Percentiles rank a stretch among this genome's conserved stretches.
These are phyloP conservation scores for Gymnocypris eckloni DNA, from an alignment of 2,797 vertebrate genomes.

Conservation along the genomic window DNA sequence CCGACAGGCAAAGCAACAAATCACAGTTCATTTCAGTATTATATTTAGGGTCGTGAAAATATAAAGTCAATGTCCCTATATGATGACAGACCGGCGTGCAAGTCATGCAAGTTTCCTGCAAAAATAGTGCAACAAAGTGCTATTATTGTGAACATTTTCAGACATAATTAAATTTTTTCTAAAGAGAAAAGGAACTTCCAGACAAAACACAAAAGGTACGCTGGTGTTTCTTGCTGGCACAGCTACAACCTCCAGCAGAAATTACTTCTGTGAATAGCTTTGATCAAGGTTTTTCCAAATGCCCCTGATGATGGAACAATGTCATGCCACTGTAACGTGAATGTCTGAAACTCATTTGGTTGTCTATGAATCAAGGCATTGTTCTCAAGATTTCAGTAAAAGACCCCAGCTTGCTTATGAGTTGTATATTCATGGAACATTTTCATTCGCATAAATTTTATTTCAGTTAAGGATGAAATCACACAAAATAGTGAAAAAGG, in stretches of 20 bases:
- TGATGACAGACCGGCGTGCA: background rate
- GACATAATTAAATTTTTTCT: background rate
- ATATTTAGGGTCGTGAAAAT: background rate
- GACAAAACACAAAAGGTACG: conserved; percentile 64
- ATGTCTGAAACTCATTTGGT: conserved; percentile 21
- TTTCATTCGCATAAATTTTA: background rate
- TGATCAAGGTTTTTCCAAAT: conserved; percentile 74
- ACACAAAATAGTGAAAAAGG: background rate
- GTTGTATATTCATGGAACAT: background rate
- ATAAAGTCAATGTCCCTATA: background rate
- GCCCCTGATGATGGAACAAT: conserved; percentile 71
- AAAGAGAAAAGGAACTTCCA: background rate
- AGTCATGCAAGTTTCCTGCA: background rate
- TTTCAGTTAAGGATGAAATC: conserved; percentile 4
- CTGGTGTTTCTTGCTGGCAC: conserved; percentile 68
- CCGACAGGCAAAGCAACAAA: background rate
- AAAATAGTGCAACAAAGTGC: background rate
- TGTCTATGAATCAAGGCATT: conserved; percentile 31
- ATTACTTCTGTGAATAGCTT: conserved; percentile 77
- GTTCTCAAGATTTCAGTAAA: conserved; percentile 2
- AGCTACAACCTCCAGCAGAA: conserved; percentile 71
- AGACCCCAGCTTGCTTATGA: background rate
- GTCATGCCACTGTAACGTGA: conserved; percentile 58
- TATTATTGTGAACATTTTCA: background rate
- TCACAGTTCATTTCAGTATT: background rate